Percentiles rank a stretch among this genome's conserved stretches.
Conservation (phyloP, 1,140 invertebrate genomes). For the Mactra quadrangularis region DNA sequence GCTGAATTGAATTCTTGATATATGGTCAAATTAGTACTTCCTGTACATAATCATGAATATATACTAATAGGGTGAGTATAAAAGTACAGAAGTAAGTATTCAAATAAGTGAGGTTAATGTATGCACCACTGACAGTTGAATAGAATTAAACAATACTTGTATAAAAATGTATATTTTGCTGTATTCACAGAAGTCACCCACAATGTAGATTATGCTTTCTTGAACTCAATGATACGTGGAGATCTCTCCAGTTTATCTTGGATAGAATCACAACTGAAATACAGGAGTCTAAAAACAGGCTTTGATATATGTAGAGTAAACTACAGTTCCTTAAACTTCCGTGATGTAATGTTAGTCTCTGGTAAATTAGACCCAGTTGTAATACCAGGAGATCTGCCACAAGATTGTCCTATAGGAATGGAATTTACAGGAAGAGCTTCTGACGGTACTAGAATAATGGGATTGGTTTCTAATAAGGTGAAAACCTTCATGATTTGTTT, state of each 20-base stretch:
- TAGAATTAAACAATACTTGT: no score
- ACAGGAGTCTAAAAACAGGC: no score
- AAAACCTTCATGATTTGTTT: neutral
- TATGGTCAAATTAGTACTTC: no score
- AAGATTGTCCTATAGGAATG: constrained; percentile 88
- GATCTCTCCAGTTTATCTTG: constrained; percentile 96
- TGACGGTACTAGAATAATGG: constrained; percentile 94
- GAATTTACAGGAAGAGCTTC: constrained; percentile 93
- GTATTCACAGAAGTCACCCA: no score
- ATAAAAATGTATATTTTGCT: no score
- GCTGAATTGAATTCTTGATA: no score
- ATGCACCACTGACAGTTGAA: no score
- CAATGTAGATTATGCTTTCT: no score
- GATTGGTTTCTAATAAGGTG: constrained; percentile 91
- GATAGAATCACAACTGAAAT: constrained; percentile 86
- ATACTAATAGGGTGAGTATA: no score
- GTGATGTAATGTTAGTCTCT: constrained; percentile 98
- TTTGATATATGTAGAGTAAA: constrained; percentile 92
- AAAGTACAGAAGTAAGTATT: no score
- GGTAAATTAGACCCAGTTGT: constrained; percentile 97
- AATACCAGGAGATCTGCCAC: constrained; percentile 86
- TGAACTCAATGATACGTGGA: constrained; percentile 87
- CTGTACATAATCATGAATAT: no score
- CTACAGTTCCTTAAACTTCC: constrained; percentile 97
- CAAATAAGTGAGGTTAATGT: no score